Conservation (phyloP, 2,113 vertebrate species). For the Campylomormyrus tamandua region DNA sequence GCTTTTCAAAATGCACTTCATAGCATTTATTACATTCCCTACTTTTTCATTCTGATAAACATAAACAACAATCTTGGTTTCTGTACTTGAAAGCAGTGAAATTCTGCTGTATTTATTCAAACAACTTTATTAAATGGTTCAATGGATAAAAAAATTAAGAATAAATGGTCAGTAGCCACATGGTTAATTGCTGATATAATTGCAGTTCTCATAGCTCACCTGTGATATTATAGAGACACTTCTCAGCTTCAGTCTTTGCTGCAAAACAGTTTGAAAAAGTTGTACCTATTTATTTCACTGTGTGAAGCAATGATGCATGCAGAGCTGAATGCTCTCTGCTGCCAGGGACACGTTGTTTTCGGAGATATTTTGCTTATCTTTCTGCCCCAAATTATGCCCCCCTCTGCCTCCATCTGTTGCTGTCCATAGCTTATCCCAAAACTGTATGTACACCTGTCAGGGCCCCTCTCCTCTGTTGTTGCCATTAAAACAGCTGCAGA, state of each 20-base stretch:
- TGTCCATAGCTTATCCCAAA: background rate
- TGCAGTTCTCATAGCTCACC: background rate
- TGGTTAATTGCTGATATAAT: background rate
- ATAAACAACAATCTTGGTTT: background rate
- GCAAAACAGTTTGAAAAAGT: background rate
- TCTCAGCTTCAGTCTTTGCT: background rate
- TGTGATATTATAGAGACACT: background rate
- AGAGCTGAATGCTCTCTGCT: background rate
- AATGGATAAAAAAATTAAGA: background rate
- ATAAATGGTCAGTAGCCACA: background rate
- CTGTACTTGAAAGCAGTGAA: background rate
- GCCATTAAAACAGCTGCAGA: constrained; percentile 8
- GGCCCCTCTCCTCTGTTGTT: background rate
- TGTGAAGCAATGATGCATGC: background rate
- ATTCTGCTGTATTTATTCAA: background rate
- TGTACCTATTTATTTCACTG: background rate
- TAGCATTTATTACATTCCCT: background rate
- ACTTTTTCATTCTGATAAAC: background rate
- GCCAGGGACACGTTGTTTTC: background rate
- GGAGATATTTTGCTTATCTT: background rate
- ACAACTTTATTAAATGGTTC: background rate
- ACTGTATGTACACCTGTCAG: background rate
- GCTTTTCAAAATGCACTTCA: background rate
- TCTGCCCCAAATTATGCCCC: background rate
- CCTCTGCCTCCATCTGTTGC: constrained; percentile 22